These are phyloP conservation scores for Deilephila porcellus DNA, from an alignment of 2,888 invertebrate genomes.

Conservation along the genomic window DNA sequence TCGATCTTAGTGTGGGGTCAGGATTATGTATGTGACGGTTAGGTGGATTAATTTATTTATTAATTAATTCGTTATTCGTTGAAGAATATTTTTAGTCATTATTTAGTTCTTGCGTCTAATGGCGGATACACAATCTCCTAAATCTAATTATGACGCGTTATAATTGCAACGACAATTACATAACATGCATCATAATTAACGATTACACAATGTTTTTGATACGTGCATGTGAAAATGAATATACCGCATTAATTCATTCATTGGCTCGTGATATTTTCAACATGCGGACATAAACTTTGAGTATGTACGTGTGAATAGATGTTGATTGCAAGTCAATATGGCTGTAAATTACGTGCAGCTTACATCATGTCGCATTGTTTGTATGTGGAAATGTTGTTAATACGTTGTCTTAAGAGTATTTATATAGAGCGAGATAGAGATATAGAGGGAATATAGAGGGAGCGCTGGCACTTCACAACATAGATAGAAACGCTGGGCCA, in stretches of 20 bases:
- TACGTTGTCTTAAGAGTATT: not conserved
- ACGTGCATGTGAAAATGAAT: not conserved
- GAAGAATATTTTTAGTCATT: no score
- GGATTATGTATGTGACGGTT: no score
- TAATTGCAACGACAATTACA: not conserved
- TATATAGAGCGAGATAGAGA: no score
- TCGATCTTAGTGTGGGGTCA: no score
- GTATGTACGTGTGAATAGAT: constrained; percentile 1
- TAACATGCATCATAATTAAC: not conserved
- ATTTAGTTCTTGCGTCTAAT: no score
- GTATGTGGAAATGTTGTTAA: not conserved
- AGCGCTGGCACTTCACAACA: no score
- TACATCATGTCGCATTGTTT: constrained; percentile 14
- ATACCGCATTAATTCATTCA: constrained; percentile 14
- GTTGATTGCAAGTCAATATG: constrained; percentile 13
- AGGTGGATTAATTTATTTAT: no score
- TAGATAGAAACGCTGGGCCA: no score
- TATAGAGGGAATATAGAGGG: no score
- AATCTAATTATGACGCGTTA: no score
- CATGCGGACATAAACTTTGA: not conserved
- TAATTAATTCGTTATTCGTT: no score
- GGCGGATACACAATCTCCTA: no score
- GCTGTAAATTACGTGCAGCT: not conserved
- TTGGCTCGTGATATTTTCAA: not conserved
- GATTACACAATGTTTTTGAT: not conserved